Percentiles rank a stretch among this genome's conserved stretches.
Conservation (phyloP, 1,140 invertebrate genomes). For the Drosophila chauvacae region DNA sequence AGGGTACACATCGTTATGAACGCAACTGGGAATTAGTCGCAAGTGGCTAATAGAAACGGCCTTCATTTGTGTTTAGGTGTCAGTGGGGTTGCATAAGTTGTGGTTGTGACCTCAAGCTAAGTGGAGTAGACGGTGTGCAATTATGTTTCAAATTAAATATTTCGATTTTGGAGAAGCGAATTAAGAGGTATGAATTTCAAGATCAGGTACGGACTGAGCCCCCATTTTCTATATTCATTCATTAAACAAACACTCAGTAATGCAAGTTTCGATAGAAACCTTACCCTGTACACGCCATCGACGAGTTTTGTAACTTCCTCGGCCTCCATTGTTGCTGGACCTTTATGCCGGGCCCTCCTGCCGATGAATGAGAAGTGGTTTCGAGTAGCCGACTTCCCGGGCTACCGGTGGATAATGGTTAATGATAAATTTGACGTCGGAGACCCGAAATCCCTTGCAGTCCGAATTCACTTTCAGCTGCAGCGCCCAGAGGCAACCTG, state of each 20-base stretch:
- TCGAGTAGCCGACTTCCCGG: constrained; percentile 27
- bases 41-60: constrained; percentile 63
- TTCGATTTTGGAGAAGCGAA: neutral
- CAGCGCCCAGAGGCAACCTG: constrained; percentile 46
- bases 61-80: constrained; percentile 45
- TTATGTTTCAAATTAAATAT: constrained; percentile 5
- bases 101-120: constrained; percentile 14
- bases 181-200: neutral
- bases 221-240: constrained; percentile 10
- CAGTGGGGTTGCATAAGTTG: constrained; percentile 55
- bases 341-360: constrained; percentile 16
- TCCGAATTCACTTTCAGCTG: constrained; percentile 76
- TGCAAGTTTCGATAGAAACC: constrained; percentile 28
- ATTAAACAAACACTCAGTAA: constrained; percentile 18
- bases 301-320: constrained; percentile 95
- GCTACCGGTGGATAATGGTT: constrained; percentile 43
- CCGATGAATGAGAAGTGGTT: constrained; percentile 37
- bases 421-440: constrained; percentile 11
- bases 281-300: constrained; percentile 95
- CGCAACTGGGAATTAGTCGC: constrained; percentile 51
- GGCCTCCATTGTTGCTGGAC: constrained; percentile 89
- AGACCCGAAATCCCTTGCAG: constrained; percentile 33
- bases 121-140: constrained; percentile 8
- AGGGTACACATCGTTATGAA: constrained; percentile 40
- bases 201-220: neutral